Percentiles rank a stretch among this genome's conserved stretches.
phyloP scores from a whole-genome alignment of 2,797 vertebrate genomes.

The Hyperoplus immaculatus region DNA sequence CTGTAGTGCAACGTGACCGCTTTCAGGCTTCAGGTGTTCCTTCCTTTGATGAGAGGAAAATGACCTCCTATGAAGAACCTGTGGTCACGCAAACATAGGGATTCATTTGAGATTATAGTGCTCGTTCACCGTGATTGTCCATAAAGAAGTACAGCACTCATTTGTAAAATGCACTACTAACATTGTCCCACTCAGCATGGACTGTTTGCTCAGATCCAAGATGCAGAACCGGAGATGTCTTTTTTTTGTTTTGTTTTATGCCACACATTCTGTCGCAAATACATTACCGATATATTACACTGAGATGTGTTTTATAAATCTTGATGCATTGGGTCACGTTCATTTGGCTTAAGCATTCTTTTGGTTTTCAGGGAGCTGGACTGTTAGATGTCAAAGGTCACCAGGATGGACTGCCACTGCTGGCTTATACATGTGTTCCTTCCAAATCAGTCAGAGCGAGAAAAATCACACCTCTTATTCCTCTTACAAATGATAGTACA shows the following conservation, averaged over 20 bases:
- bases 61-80: conserved; percentile 27
- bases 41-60: conserved; percentile 25
- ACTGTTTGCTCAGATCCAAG: no score
- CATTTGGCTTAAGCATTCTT: background rate
- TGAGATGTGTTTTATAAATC: background rate
- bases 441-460: background rate
- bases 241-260: background rate
- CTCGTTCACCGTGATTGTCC: background rate
- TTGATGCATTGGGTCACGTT: background rate
- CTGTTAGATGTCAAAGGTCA: conserved; percentile 9
- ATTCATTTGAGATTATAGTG: background rate
- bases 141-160: background rate
- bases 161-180: background rate
- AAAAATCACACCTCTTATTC: background rate
- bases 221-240: background rate
- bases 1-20: conserved; percentile 58
- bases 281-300: background rate
- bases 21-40: conserved; percentile 44
- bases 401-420: background rate
- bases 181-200: background rate
- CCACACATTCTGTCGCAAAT: background rate
- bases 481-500: background rate
- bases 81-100: background rate
- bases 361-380: background rate
- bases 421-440: background rate